Percentiles rank a stretch among this genome's conserved stretches.
phyloP scores from a whole-genome alignment of 2,797 vertebrate species.

The Botia kubotai region DNA sequence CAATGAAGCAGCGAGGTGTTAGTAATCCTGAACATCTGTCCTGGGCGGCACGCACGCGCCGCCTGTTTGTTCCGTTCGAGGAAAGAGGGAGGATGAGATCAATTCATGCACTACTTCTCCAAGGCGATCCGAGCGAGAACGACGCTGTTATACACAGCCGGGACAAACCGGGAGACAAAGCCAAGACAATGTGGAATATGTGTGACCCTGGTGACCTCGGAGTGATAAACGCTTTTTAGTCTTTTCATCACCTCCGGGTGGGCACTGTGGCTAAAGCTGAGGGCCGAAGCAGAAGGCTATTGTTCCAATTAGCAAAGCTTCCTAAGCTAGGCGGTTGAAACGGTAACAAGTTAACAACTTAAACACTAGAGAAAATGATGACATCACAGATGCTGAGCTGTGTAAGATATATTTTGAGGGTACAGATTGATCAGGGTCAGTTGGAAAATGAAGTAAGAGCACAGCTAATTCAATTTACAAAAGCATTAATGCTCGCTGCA shows the following conservation, averaged over 20 bases:
- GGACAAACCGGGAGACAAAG: slow-evolving; percentile 29
- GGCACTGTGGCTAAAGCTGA: slow-evolving; percentile 13
- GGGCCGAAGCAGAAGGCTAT: neutral
- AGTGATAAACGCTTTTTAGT: slow-evolving; percentile 7
- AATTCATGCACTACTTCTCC: slow-evolving; percentile 78
- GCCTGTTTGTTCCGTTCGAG: slow-evolving; percentile 80
- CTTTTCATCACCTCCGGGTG: neutral
- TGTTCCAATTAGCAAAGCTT: neutral
- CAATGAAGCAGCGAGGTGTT: slow-evolving; percentile 82
- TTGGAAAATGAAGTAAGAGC: neutral
- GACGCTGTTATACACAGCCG: slow-evolving; percentile 26
- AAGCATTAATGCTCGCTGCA: neutral
- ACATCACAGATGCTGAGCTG: neutral
- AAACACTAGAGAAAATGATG: neutral
- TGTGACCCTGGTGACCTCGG: neutral
- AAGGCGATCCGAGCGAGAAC: slow-evolving; percentile 47
- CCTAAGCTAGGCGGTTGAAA: neutral
- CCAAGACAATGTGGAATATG: slow-evolving; percentile 4
- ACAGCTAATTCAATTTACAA: neutral
- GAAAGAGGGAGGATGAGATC: slow-evolving; percentile 64
- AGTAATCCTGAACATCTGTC: slow-evolving; percentile 86
- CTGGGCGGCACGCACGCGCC: slow-evolving; percentile 74
- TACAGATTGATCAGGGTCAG: neutral
- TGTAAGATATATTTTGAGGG: neutral
- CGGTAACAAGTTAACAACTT: neutral